A percentile compares a stretch with the other conserved stretches of the same genome.
Evolutionary conservation across 92 coral and sea anemone genomes (phyloP).

Genomic region (Zoanthus solanderi): DNA sequence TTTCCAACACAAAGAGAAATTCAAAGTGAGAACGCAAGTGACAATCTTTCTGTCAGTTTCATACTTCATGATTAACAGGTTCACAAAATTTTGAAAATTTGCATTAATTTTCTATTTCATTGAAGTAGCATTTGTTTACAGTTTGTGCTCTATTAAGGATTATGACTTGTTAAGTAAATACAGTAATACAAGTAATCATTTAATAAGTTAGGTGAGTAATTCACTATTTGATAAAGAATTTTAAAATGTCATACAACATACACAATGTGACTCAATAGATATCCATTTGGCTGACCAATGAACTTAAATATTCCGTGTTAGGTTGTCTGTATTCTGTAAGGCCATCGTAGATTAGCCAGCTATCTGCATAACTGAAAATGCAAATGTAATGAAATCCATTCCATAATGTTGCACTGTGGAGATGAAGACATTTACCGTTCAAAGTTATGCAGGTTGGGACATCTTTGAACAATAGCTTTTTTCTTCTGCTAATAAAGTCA

Average conservation of each 20-base stretch:
- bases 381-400: slow-evolving; percentile 32
- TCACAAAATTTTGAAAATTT: background rate
- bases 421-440: slow-evolving; percentile 40
- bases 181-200: background rate
- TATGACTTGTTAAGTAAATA: background rate
- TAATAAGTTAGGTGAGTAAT: background rate
- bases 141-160: background rate
- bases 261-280: slow-evolving; percentile 14
- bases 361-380: background rate
- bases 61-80: background rate
- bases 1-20: background rate
- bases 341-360: slow-evolving; percentile 21
- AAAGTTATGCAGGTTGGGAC: slow-evolving; percentile 44
- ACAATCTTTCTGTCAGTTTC: background rate
- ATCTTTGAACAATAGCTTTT: slow-evolving; percentile 14
- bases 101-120: background rate
- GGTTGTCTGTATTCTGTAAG: slow-evolving; percentile 4
- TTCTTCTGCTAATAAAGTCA: slow-evolving; percentile 4
- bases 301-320: slow-evolving; percentile 11
- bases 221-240: background rate
- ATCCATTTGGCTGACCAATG: slow-evolving; percentile 15
- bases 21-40: no score
- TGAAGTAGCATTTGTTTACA: background rate
- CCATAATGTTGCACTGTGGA: slow-evolving; percentile 60
- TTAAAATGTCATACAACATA: slow-evolving; percentile 18